phyloP scores from a whole-genome alignment of 2,888 invertebrate genomes.

The Zygaena filipendulae region DNA sequence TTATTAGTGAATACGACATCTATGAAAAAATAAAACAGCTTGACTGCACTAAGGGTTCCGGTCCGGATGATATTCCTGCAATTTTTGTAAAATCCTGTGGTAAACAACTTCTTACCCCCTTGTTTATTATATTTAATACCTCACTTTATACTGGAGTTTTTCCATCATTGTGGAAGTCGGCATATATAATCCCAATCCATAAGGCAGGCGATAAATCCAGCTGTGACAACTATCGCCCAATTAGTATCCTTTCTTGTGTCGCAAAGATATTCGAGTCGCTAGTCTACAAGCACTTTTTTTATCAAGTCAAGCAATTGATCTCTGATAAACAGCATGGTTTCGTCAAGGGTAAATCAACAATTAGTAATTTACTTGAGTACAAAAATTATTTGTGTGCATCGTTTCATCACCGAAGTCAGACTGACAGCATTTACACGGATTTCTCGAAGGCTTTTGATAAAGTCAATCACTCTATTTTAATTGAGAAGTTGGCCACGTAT shows the following conservation, averaged over 20 bases:
- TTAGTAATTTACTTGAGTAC: constrained; percentile 2
- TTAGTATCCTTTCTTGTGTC: constrained; percentile 5
- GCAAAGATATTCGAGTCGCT: constrained; percentile 4
- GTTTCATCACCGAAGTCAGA: constrained; percentile 4
- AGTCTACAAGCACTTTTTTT: constrained; percentile 1
- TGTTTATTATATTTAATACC: constrained; percentile 5
- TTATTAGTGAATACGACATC: too few relatives aligned
- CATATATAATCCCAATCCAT: constrained; percentile 7
- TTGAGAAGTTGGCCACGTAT: constrained; percentile 7
- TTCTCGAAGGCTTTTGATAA: constrained; percentile 14
- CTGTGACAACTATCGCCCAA: constrained; percentile 5
- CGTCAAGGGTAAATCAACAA: constrained; percentile 1
- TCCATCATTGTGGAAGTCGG: constrained; percentile 6
- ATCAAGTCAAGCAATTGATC: constrained; percentile 3
- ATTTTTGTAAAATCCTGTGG: constrained; percentile 6
- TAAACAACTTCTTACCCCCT: constrained; percentile 1
- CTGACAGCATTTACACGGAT: constrained; percentile 13
- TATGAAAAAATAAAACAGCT: not conserved
- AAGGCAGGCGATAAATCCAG: constrained; percentile 2
- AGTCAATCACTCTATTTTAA: constrained; percentile 9
- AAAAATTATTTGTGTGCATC: constrained; percentile 2
- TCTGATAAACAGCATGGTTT: constrained; percentile 4
- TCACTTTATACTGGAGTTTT: constrained; percentile 4
- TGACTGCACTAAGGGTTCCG: not conserved
- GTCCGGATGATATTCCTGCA: constrained; percentile 6